Percentiles rank a stretch among this genome's conserved stretches.
phyloP scores from a whole-genome alignment of 1,140 invertebrate species.

The Coptotermes formosanus region DNA sequence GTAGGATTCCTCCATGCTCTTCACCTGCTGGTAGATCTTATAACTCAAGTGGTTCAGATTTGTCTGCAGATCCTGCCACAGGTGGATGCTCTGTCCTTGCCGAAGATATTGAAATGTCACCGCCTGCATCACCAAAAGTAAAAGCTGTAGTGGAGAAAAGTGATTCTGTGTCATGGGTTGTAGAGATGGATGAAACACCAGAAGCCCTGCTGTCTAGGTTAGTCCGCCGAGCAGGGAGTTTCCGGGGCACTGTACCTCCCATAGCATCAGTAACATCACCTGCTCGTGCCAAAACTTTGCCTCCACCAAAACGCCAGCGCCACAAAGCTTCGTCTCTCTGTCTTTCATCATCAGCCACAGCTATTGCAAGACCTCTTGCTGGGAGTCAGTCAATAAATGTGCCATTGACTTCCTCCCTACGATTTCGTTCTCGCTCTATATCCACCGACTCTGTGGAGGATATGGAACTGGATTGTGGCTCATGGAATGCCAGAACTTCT shows the following conservation, averaged over 20 bases:
- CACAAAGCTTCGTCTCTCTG: slow-evolving; percentile 17
- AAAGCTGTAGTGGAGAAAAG: slow-evolving; percentile 79
- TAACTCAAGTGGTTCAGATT: neutral
- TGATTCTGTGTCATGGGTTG: slow-evolving; percentile 78
- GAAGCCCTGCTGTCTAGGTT: slow-evolving; percentile 49
- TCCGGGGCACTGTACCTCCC: slow-evolving; percentile 22
- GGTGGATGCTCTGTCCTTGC: neutral
- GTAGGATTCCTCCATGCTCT: neutral
- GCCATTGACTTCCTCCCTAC: slow-evolving; percentile 28
- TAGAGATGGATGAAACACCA: slow-evolving; percentile 70
- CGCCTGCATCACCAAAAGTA: slow-evolving; percentile 58
- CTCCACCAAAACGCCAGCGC: slow-evolving; percentile 27
- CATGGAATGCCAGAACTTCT: neutral
- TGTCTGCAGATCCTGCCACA: neutral
- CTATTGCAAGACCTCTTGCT: slow-evolving; percentile 39
- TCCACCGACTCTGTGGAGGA: slow-evolving; percentile 24
- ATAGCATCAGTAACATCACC: slow-evolving; percentile 10
- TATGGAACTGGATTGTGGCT: neutral
- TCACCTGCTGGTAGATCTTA: neutral
- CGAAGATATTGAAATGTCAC: slow-evolving; percentile 43
- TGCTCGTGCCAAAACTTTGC: slow-evolving; percentile 28
- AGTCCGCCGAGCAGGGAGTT: slow-evolving; percentile 38
- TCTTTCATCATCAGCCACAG: slow-evolving; percentile 20
- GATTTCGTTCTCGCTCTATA: slow-evolving; percentile 21
- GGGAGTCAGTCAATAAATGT: slow-evolving; percentile 44